Conservation (phyloP, 2,888 invertebrate genomes). For the Chesias legatella region DNA sequence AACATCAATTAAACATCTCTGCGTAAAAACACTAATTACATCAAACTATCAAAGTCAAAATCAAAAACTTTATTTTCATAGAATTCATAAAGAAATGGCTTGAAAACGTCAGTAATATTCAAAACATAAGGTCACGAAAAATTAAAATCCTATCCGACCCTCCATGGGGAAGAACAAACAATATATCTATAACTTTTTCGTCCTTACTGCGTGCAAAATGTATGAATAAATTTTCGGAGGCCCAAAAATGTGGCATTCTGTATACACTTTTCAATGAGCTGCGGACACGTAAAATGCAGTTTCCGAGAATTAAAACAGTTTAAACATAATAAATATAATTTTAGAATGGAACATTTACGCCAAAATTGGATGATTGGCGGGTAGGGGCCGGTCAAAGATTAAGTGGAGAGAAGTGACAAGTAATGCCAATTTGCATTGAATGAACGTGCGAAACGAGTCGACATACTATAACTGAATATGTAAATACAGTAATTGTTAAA, state of each 20-base stretch:
- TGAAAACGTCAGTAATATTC: too few relatives aligned
- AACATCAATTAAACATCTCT: constrained; percentile 31
- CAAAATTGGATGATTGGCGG: constrained; percentile 63
- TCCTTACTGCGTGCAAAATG: constrained; percentile 14
- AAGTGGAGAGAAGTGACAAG: constrained; percentile 31
- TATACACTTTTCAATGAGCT: constrained; percentile 34
- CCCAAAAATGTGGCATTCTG: constrained; percentile 20
- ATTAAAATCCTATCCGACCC: too few relatives aligned
- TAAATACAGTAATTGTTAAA: too few relatives aligned
- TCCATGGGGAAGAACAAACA: too few relatives aligned
- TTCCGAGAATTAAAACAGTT: constrained; percentile 48
- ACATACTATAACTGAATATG: too few relatives aligned
- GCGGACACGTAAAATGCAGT: constrained; percentile 36
- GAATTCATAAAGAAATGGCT: too few relatives aligned
- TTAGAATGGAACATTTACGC: constrained; percentile 42
- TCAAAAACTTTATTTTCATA: too few relatives aligned
- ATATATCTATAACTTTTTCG: neutral
- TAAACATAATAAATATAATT: constrained; percentile 58
- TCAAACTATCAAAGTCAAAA: too few relatives aligned
- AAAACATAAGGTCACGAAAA: too few relatives aligned
- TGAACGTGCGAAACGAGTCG: neutral
- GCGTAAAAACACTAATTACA: constrained; percentile 33
- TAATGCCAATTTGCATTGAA: neutral
- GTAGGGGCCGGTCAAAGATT: constrained; percentile 28
- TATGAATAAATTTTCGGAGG: constrained; percentile 1